Evolutionary conservation across 1,140 invertebrate species (phyloP).

Genomic region (Drosophila orosa): DNA sequence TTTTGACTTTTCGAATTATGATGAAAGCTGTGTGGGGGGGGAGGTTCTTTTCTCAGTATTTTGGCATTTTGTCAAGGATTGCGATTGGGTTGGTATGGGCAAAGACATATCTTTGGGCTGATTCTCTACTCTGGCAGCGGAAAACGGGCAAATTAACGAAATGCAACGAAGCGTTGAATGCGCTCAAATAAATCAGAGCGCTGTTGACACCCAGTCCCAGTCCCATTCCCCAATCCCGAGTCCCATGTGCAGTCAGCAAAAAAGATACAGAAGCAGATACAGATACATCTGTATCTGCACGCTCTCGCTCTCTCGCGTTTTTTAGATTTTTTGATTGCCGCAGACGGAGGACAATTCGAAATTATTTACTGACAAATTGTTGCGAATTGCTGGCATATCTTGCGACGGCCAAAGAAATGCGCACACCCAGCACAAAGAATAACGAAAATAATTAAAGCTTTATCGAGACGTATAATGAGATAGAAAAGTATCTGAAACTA

Average conservation of each 20-base stretch:
- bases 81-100: slow-evolving; percentile 1
- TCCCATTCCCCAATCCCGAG: slow-evolving; percentile 29
- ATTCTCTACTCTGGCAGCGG: slow-evolving; percentile 47
- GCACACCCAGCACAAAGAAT: slow-evolving; percentile 51
- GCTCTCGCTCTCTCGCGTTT: slow-evolving; percentile 40
- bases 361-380: slow-evolving; percentile 84
- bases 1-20: slow-evolving; percentile 64
- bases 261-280: slow-evolving; percentile 33
- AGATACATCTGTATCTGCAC: slow-evolving; percentile 18
- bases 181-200: slow-evolving; percentile 82
- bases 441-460: slow-evolving; percentile 67
- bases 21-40: slow-evolving; percentile 43
- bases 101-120: slow-evolving; percentile 43
- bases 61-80: slow-evolving; percentile 63
- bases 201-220: slow-evolving; percentile 74
- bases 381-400: slow-evolving; percentile 69
- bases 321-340: slow-evolving; percentile 50
- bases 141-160: slow-evolving; percentile 83
- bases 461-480: slow-evolving; percentile 52
- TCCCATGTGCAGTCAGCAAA: slow-evolving; percentile 26
- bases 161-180: slow-evolving; percentile 82
- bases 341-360: slow-evolving; percentile 65
- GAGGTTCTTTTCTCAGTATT: slow-evolving; percentile 6
- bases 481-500: slow-evolving; percentile 33
- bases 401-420: slow-evolving; percentile 56